These are phyloP conservation scores for Ctenoplectra terminalis DNA, from an alignment of 1,140 invertebrate species.

Conservation along the genomic window DNA sequence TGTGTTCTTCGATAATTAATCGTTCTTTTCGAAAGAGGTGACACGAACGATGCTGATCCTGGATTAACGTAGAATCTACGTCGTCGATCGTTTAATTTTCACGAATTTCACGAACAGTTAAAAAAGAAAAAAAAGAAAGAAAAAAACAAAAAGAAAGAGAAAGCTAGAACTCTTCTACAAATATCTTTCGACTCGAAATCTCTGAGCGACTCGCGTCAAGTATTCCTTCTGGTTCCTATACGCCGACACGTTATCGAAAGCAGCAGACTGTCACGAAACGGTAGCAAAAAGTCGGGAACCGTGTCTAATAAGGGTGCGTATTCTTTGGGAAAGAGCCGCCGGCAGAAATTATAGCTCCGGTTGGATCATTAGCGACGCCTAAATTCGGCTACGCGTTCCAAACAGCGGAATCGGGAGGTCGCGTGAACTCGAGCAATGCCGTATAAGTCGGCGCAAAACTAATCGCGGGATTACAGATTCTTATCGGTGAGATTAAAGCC, in stretches of 20 bases:
- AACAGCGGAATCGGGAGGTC: neutral
- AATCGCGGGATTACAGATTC: conserved; percentile 59
- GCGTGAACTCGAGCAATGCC: conserved; percentile 37
- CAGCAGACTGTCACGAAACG: neutral
- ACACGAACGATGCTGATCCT: neutral
- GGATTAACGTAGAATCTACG: neutral
- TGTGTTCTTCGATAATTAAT: neutral
- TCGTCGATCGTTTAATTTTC: neutral
- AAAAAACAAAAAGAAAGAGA: no score
- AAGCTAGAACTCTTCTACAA: neutral
- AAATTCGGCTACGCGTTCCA: conserved; percentile 47
- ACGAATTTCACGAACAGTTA: neutral
- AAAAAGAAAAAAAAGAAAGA: no score
- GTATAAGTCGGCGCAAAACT: conserved; percentile 52
- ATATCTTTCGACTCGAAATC: neutral
- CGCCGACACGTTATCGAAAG: neutral
- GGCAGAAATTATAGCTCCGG: conserved; percentile 2
- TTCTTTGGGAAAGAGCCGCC: no score
- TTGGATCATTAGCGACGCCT: conserved; percentile 33
- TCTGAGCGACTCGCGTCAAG: neutral
- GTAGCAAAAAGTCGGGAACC: neutral
- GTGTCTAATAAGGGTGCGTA: neutral
- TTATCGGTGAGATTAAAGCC: conserved; percentile 57
- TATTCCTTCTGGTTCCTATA: neutral
- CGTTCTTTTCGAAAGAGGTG: neutral